These are phyloP conservation scores for Eueremaeus valkanovi DNA, from an alignment of 2,888 invertebrate genomes.

Conservation along the genomic window DNA sequence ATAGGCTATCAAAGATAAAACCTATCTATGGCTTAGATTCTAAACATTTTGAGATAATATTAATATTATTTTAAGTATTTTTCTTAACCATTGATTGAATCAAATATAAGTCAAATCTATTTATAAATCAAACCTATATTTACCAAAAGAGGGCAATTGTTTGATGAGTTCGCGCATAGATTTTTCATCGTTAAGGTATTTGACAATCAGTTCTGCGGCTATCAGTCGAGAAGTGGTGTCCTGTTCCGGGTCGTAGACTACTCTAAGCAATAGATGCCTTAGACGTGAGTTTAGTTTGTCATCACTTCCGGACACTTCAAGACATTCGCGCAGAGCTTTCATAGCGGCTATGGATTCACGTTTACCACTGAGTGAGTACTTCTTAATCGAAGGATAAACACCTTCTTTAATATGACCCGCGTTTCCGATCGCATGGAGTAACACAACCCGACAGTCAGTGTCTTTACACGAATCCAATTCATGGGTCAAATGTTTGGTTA, in stretches of 20 bases:
- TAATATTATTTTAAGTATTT: no score
- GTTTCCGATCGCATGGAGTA: slow-evolving; percentile 42
- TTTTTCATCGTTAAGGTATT: slow-evolving; percentile 39
- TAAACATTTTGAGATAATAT: no score
- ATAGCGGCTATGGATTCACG: slow-evolving; percentile 43
- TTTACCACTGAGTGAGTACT: slow-evolving; percentile 32
- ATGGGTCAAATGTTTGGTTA: slow-evolving; percentile 16
- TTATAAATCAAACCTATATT: no score
- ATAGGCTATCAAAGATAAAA: no score
- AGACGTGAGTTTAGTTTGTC: slow-evolving; percentile 27
- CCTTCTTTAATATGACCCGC: slow-evolving; percentile 34
- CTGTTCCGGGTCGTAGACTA: slow-evolving; percentile 41
- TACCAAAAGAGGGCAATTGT: slow-evolving; percentile 33
- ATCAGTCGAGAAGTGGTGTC: slow-evolving; percentile 47
- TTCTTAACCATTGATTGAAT: no score
- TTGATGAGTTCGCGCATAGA: slow-evolving; percentile 29
- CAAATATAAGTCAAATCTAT: no score
- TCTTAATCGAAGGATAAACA: slow-evolving; percentile 28
- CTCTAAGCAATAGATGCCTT: slow-evolving; percentile 30
- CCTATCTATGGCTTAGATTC: no score
- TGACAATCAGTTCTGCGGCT: slow-evolving; percentile 47
- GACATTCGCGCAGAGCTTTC: slow-evolving; percentile 40
- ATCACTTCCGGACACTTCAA: slow-evolving; percentile 2
- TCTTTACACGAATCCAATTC: slow-evolving; percentile 42
- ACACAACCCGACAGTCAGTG: slow-evolving; percentile 40